Percentiles rank a stretch among this genome's conserved stretches.
Evolutionary conservation across 2,797 vertebrate genomes (phyloP).

Genomic region (Eurystomus glaucurus): DNA sequence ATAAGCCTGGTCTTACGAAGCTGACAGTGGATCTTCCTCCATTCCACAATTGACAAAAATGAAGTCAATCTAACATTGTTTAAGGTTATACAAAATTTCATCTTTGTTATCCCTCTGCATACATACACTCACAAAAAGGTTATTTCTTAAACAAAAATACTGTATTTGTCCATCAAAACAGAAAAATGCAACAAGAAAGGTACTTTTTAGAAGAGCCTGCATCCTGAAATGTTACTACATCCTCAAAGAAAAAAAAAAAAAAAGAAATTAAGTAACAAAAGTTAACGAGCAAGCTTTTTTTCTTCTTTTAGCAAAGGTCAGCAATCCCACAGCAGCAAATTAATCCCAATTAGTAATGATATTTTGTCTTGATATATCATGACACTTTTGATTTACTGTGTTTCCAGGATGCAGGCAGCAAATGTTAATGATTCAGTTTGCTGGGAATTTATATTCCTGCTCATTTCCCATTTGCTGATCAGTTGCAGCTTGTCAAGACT

Average conservation of each 20-base stretch:
- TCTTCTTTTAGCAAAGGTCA: slow-evolving; percentile 81
- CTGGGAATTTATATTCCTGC: slow-evolving; percentile 85
- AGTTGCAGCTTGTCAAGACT: slow-evolving; percentile 83
- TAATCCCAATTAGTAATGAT: slow-evolving; percentile 90
- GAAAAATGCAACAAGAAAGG: neutral
- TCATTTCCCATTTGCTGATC: slow-evolving; percentile 88
- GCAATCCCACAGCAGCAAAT: slow-evolving; percentile 85
- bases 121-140: neutral
- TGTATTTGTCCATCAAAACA: neutral
- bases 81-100: neutral
- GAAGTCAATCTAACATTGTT: neutral
- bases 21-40: neutral
- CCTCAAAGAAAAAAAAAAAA: slow-evolving; percentile 25
- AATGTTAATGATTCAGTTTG: slow-evolving; percentile 88
- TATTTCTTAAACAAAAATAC: neutral
- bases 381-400: slow-evolving; percentile 86
- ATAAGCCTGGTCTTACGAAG: neutral
- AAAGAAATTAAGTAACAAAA: slow-evolving; percentile 76
- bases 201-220: neutral
- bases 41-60: neutral
- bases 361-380: slow-evolving; percentile 86
- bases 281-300: slow-evolving; percentile 77
- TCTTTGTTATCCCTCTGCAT: neutral
- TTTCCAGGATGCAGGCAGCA: slow-evolving; percentile 84
- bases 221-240: neutral